These are phyloP conservation scores for Spheniscus humboldti DNA, from an alignment of 2,797 vertebrate genomes.

Conservation along the genomic window DNA sequence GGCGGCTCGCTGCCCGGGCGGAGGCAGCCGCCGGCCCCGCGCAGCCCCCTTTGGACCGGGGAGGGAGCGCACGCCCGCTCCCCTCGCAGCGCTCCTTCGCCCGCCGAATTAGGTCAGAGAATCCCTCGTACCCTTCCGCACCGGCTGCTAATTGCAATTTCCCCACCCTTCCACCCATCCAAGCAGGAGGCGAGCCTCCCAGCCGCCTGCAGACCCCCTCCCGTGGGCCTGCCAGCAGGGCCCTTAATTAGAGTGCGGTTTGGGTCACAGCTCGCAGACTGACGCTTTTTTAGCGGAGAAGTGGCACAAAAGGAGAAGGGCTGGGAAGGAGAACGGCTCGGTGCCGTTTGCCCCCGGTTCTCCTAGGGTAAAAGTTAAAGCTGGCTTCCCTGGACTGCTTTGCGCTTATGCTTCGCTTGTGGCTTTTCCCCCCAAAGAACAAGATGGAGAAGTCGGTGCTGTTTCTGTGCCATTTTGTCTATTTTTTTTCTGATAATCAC, in stretches of 20 bases:
- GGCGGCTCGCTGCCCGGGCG: background rate
- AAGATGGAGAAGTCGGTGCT: background rate
- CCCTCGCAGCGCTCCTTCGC: background rate
- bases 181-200: background rate
- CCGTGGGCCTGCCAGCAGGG: background rate
- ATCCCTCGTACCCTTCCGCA: accelerated
- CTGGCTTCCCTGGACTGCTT: background rate
- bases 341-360: background rate
- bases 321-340: background rate
- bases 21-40: background rate
- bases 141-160: background rate
- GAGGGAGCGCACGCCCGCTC: background rate
- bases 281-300: background rate
- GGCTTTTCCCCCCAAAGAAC: background rate
- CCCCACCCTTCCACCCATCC: background rate
- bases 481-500: background rate
- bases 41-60: background rate
- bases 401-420: accelerated
- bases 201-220: background rate
- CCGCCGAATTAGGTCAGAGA: background rate
- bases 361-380: background rate
- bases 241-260: background rate
- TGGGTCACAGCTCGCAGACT: accelerated
- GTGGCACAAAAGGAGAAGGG: background rate
- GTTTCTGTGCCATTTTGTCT: background rate